These are phyloP conservation scores for Conus ventricosus DNA, from an alignment of 1,140 invertebrate genomes.

Conservation along the genomic window DNA sequence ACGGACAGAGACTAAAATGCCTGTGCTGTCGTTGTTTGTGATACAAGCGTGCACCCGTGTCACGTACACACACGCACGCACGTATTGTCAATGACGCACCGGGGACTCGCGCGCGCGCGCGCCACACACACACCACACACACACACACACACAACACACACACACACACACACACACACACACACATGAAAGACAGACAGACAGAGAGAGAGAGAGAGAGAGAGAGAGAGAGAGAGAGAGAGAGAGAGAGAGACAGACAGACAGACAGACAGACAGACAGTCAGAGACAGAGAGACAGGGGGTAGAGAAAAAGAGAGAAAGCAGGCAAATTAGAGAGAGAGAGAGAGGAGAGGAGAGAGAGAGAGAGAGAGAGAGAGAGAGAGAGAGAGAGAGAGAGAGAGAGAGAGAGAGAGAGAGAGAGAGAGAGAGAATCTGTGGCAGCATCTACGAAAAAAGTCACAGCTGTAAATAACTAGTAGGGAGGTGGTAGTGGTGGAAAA, in stretches of 20 bases:
- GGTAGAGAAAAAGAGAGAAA: background rate
- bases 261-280: background rate
- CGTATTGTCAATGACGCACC: too few relatives aligned
- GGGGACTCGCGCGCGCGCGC: too few relatives aligned
- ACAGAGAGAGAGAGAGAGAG: conserved; percentile 38
- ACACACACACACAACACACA: too few relatives aligned
- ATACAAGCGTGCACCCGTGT: too few relatives aligned
- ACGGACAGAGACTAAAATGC: background rate
- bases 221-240: conserved; percentile 36
- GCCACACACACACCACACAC: too few relatives aligned
- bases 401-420: background rate
- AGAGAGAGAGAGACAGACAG: conserved; percentile 22
- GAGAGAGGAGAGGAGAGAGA: background rate
- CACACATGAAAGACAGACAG: conserved; percentile 32
- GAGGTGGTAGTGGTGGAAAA: too few relatives aligned
- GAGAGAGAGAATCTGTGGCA: too few relatives aligned
- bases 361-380: background rate
- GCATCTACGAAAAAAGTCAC: too few relatives aligned
- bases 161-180: conserved; percentile 9
- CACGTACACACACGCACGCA: too few relatives aligned
- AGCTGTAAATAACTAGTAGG: too few relatives aligned
- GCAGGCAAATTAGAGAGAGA: too few relatives aligned
- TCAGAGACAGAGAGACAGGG: background rate
- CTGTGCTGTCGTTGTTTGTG: too few relatives aligned
- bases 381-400: background rate